A percentile compares a stretch with the other conserved stretches of the same genome.
Conservation (phyloP, 1,140 invertebrate species). For the Bombus vancouverensis region DNA sequence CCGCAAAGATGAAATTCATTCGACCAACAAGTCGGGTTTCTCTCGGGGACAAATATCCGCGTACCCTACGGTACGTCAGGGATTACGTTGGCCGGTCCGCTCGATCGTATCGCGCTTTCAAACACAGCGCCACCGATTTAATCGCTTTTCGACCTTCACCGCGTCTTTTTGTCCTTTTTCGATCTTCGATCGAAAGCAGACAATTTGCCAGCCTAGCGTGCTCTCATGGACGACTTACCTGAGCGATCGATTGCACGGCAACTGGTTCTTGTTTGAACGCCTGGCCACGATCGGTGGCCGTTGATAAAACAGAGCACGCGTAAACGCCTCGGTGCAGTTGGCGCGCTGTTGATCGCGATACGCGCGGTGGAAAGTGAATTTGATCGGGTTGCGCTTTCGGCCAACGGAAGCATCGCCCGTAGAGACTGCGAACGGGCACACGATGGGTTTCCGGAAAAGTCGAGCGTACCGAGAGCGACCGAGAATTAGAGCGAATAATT, state of each 20-base stretch:
- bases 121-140: slow-evolving; percentile 37
- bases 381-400: slow-evolving; percentile 17
- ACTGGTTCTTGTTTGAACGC: slow-evolving; percentile 8
- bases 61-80: slow-evolving; percentile 27
- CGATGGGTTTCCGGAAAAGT: background rate
- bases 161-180: background rate
- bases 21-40: slow-evolving; percentile 44
- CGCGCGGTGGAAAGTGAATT: slow-evolving; percentile 38
- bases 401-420: background rate
- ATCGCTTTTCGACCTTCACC: slow-evolving; percentile 28
- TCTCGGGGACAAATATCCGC: slow-evolving; percentile 6
- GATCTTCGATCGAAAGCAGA: background rate
- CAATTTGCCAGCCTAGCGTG: background rate
- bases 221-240: background rate
- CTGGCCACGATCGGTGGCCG: slow-evolving; percentile 1
- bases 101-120: slow-evolving; percentile 48
- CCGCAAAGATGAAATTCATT: slow-evolving; percentile 54
- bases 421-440: background rate
- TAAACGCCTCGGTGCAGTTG: background rate
- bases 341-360: slow-evolving; percentile 32
- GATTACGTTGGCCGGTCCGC: slow-evolving; percentile 42
- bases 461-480: background rate
- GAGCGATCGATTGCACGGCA: slow-evolving; percentile 17
- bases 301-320: slow-evolving; percentile 18
- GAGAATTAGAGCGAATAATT: background rate